Evolutionary conservation across 2,113 vertebrate species (phyloP), one percentile per base, ranked within the genome.

Genomic region (Benitochromis conjunctus): DNA sequence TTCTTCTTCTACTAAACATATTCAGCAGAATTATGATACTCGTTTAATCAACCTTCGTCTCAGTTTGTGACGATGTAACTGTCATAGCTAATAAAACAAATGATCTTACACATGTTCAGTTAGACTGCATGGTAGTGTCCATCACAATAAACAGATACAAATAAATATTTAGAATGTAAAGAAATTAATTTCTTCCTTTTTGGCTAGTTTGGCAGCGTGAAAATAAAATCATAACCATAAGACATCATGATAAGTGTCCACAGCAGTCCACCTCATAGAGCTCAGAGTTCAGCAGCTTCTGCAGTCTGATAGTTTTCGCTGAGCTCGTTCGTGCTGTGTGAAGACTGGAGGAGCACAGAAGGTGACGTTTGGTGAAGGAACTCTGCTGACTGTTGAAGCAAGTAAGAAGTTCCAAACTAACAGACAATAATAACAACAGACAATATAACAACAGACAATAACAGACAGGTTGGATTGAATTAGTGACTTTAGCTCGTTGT

Each of bases 281-380:
- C n/a, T n/a, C n/a, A n/a, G n/a, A n/a, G n/a, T n/a, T 62, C 9
- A 19, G 58, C 58, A 11, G 29, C 58, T 62, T 6, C 58, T 19
- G 31, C 3, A 3, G 60, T 34, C 60, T 36, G 60, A 1, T n/a
- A 34, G 60, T 64, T 64, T 64, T 3, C n/a, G 60, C 18, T 64
- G 60, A 36, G 60, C 31, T 12, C 1, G 19, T 64, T n/a, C 11
- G 31, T 64, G 60, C 60, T 64, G 60, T 64, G 91, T 93, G 87
- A 88, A 53, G 54, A 4, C 13, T 79, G 83, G 24, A 64, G 58
- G 0, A 24, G 24, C 0, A 34, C 60, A 54, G n/a, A 88, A 54
- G 29, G 7, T 90, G 11, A 10, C 88, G 2, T 90, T 93, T 82
- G 92, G 84, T n/a, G 8, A 11, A 41, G 84, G 88, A 62, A 83